phyloP scores from a whole-genome alignment of 2,888 invertebrate species.

The Ptycholaimellus sp. region DNA sequence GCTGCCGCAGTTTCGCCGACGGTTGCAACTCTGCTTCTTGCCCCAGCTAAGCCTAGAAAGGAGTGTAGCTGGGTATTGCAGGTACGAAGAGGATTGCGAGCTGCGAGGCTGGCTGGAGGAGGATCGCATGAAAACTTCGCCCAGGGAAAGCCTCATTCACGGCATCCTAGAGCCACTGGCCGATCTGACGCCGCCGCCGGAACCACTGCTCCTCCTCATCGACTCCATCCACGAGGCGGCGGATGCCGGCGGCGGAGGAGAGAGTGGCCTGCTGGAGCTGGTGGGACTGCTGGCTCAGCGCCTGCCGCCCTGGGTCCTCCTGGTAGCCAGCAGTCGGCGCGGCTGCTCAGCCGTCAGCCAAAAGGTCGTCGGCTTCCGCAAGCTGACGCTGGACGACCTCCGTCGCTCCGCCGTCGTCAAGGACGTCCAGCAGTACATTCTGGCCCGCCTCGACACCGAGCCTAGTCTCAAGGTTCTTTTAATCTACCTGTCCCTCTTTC shows the following conservation, averaged over 20 bases:
- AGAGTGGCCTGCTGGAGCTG: no score
- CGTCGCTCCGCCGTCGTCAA: slow-evolving; percentile 55
- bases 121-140: slow-evolving; percentile 56
- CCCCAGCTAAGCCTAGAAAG: no score
- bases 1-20: not conserved
- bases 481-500: no score
- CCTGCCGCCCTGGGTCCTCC: slow-evolving; percentile 66
- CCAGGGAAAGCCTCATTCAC: slow-evolving; percentile 69
- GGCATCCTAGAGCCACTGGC: slow-evolving; percentile 61
- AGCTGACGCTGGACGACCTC: slow-evolving; percentile 65
- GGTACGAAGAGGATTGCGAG: slow-evolving; percentile 43
- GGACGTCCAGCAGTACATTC: slow-evolving; percentile 80
- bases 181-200: slow-evolving; percentile 53
- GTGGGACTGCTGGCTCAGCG: slow-evolving; percentile 44
- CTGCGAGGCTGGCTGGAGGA: slow-evolving; percentile 53
- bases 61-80: no score
- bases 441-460: slow-evolving; percentile 64
- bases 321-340: slow-evolving; percentile 61
- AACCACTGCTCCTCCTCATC: slow-evolving; percentile 49
- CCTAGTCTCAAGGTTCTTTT: slow-evolving; percentile 51
- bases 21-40: no score
- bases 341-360: slow-evolving; percentile 43
- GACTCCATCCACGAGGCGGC: slow-evolving; percentile 62
- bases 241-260: no score
- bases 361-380: slow-evolving; percentile 53